phyloP scores from a whole-genome alignment of 2,888 invertebrate genomes.

The Cephus nigrinus region DNA sequence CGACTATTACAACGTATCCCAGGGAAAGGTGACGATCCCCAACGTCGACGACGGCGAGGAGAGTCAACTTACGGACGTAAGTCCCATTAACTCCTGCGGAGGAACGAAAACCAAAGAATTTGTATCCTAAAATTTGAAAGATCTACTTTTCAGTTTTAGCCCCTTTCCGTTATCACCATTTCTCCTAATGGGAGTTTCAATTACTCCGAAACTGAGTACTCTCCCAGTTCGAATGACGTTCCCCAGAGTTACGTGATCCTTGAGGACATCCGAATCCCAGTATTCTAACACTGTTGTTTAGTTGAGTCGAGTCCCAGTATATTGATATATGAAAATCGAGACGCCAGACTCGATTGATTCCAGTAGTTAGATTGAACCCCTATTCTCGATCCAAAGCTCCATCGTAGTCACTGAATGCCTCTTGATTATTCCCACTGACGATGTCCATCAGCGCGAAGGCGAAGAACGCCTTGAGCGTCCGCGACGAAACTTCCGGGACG shows the following conservation, averaged over 20 bases:
- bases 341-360: not conserved
- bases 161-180: not conserved
- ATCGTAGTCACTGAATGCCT: not conserved
- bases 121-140: not conserved
- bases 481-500: not conserved
- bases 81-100: constrained; percentile 63
- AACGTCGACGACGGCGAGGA: constrained; percentile 96
- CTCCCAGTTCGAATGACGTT: not conserved
- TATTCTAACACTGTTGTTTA: not conserved
- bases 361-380: not conserved
- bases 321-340: not conserved
- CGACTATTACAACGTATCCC: constrained; percentile 94
- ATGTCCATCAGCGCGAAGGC: not conserved
- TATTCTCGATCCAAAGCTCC: not conserved
- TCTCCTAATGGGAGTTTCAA: not conserved
- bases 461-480: not conserved
- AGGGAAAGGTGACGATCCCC: constrained; percentile 97
- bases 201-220: not conserved
- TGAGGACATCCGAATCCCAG: not conserved
- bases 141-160: not conserved
- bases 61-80: constrained; percentile 89
- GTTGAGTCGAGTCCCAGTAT: not conserved
- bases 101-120: not conserved
- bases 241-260: not conserved
- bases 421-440: not conserved